phyloP scores from a whole-genome alignment of 2,797 vertebrate genomes.

The Sebastes wilsoni region DNA sequence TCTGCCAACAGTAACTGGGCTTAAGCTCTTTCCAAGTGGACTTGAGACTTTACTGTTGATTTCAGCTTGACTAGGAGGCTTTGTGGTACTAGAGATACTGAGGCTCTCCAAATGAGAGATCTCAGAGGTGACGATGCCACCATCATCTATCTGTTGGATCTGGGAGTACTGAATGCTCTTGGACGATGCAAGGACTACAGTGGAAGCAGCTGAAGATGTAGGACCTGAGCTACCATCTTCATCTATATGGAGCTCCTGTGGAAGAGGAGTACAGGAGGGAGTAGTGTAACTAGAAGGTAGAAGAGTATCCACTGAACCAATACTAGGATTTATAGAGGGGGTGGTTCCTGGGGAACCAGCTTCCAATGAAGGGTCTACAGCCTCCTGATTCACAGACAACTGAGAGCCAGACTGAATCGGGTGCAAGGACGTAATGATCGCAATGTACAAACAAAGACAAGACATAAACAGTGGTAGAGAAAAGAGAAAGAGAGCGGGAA shows the following conservation, averaged over 20 bases:
- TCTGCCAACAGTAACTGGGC: slow-evolving; percentile 18
- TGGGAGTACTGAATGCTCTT: slow-evolving; percentile 46
- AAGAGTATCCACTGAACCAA: slow-evolving; percentile 20
- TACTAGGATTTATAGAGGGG: slow-evolving; percentile 25
- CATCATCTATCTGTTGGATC: slow-evolving; percentile 39
- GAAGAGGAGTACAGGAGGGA: slow-evolving; percentile 39
- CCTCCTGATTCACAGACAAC: slow-evolving; percentile 82
- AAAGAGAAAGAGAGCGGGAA: slow-evolving; percentile 54
- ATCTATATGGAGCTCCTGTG: slow-evolving; percentile 75
- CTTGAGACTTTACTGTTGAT: slow-evolving; percentile 14
- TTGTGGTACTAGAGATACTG: slow-evolving; percentile 39
- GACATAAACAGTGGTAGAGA: slow-evolving; percentile 63
- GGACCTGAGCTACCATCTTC: slow-evolving; percentile 62
- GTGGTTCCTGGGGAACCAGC: background rate
- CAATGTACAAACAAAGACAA: slow-evolving; percentile 50
- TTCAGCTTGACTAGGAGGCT: slow-evolving; percentile 16
- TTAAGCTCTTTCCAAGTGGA: slow-evolving; percentile 14
- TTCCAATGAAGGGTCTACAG: slow-evolving; percentile 38
- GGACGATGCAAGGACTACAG: slow-evolving; percentile 30
- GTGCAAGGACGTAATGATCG: slow-evolving; percentile 29
- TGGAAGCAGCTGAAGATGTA: slow-evolving; percentile 24
- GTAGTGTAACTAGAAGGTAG: slow-evolving; percentile 40
- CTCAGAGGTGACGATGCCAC: slow-evolving; percentile 42
- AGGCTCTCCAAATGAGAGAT: slow-evolving; percentile 45
- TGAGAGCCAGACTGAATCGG: slow-evolving; percentile 88